These are phyloP conservation scores for Gymnobelideus leadbeateri DNA, from an alignment of 2,113 vertebrate genomes.

Conservation along the genomic window DNA sequence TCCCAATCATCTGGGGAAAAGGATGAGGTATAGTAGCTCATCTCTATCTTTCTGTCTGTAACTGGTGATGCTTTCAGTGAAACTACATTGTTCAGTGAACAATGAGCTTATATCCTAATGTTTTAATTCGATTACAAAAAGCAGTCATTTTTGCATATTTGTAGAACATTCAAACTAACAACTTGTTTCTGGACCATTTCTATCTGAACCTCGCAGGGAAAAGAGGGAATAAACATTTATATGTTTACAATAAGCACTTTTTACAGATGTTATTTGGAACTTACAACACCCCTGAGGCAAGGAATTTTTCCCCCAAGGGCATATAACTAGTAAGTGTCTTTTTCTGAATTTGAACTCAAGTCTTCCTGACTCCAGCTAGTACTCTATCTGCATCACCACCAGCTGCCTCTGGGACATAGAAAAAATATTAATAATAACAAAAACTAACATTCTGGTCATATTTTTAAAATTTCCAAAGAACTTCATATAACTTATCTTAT, in stretches of 20 bases:
- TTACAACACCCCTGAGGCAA: background rate
- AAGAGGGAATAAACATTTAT: background rate
- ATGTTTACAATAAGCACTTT: background rate
- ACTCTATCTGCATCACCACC: background rate
- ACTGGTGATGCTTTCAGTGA: background rate
- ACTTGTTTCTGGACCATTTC: background rate
- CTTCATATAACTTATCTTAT: background rate
- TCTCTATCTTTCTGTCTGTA: background rate
- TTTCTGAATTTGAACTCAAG: background rate
- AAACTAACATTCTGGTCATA: background rate
- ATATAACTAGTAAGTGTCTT: background rate
- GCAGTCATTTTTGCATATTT: background rate
- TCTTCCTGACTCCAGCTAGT: background rate
- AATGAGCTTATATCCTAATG: background rate
- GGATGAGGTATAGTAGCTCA: no score
- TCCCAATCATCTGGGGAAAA: background rate
- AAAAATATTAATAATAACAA: background rate
- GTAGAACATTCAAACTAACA: background rate
- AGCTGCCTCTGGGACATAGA: background rate
- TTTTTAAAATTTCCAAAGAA: background rate
- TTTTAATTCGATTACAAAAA: background rate
- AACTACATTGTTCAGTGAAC: background rate
- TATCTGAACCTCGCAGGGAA: background rate
- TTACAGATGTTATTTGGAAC: background rate
- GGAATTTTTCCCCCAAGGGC: background rate